Percentiles rank a stretch among this genome's conserved stretches.
phyloP scores from a whole-genome alignment of 2,888 invertebrate species.

The Acanthosepion esculentum region DNA sequence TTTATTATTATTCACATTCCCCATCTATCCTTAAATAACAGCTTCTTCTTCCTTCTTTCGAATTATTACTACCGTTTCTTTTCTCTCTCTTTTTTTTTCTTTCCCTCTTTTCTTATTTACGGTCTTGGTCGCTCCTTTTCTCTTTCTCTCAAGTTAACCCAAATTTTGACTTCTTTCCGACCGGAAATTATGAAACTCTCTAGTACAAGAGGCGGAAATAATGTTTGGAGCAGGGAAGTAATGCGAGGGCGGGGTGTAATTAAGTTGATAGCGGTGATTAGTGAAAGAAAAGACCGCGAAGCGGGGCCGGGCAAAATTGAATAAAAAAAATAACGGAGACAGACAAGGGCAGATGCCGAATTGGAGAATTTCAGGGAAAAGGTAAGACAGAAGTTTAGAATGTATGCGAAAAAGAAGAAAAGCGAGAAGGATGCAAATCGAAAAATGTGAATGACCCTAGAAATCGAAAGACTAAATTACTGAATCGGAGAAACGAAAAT shows the following conservation, averaged over 20 bases:
- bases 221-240: conserved; percentile 7
- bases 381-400: background rate
- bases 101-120: no score
- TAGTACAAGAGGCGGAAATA: conserved; percentile 23
- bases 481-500: background rate
- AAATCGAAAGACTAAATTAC: background rate
- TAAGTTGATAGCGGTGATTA: conserved; percentile 33
- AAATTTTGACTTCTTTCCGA: conserved; percentile 22
- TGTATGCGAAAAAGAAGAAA: background rate
- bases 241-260: background rate
- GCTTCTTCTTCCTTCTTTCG: background rate
- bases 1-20: background rate
- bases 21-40: background rate
- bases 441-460: background rate
- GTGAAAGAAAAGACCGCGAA: conserved; percentile 21
- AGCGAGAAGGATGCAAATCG: background rate
- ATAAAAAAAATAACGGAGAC: conserved; percentile 12
- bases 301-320: background rate
- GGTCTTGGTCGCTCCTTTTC: background rate
- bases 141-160: conserved; percentile 5
- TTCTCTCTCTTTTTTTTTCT: background rate
- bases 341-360: conserved; percentile 11
- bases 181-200: conserved; percentile 33
- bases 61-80: background rate
- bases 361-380: background rate